Conservation (phyloP, 2,888 invertebrate species). For the Chaetogeoica ovagalla region DNA sequence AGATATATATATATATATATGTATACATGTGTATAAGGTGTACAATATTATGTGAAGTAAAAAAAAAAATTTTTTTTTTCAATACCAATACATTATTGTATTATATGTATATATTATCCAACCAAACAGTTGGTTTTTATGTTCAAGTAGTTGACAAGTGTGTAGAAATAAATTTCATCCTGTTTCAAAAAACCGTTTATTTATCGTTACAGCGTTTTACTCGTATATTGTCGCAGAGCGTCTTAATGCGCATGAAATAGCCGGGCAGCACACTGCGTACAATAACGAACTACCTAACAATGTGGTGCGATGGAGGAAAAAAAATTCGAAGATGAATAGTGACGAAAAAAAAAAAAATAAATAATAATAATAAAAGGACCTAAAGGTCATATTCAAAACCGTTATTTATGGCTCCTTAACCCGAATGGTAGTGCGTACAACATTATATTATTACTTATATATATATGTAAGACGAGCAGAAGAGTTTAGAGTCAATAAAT, state of each 20-base stretch:
- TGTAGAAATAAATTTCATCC: slow-evolving; percentile 42
- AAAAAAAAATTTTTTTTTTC: too few species aligned
- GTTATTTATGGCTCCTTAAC: slow-evolving; percentile 42
- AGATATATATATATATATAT: too few species aligned
- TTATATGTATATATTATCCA: not conserved
- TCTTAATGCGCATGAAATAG: slow-evolving; percentile 43
- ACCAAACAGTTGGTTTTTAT: slow-evolving; percentile 23
- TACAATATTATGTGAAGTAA: too few species aligned
- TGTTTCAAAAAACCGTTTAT: slow-evolving; percentile 42
- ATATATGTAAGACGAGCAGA: slow-evolving; percentile 7
- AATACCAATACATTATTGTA: too few species aligned
- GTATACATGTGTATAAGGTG: too few species aligned
- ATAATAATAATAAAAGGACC: too few species aligned
- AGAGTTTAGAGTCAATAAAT: slow-evolving; percentile 35
- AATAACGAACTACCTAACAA: slow-evolving; percentile 44
- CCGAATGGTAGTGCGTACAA: slow-evolving; percentile 1
- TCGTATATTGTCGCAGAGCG: slow-evolving; percentile 13
- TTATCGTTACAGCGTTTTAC: slow-evolving; percentile 42
- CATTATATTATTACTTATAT: not conserved
- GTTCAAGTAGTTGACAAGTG: slow-evolving; percentile 46
- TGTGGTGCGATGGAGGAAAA: slow-evolving; percentile 5
- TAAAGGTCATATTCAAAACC: slow-evolving; percentile 37
- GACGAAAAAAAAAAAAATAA: slow-evolving; percentile 29
- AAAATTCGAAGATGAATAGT: slow-evolving; percentile 38
- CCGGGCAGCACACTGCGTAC: not conserved